phyloP scores from a whole-genome alignment of 2,888 invertebrate species.

The Drosophila austrosaltans region DNA sequence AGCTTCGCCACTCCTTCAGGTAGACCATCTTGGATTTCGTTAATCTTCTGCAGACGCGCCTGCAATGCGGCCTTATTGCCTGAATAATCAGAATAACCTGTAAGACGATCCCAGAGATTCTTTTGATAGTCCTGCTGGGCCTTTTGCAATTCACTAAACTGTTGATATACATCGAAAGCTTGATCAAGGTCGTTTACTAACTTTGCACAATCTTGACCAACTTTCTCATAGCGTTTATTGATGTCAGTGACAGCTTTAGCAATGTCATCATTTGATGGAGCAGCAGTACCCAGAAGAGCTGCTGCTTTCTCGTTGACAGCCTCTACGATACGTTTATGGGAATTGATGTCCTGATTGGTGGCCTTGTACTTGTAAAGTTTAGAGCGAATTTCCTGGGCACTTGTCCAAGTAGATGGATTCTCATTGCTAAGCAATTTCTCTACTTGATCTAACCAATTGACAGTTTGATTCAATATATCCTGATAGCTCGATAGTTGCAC shows the following conservation, averaged over 20 bases:
- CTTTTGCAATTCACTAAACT: constrained; percentile 93
- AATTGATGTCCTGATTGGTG: constrained; percentile 93
- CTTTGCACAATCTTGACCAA: constrained; percentile 87
- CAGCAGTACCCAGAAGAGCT: constrained; percentile 85
- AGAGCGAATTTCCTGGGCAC: constrained; percentile 92
- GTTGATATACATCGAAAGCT: constrained; percentile 91
- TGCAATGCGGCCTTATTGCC: constrained; percentile 95
- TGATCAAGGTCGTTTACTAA: constrained; percentile 90
- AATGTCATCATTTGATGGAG: constrained; percentile 85
- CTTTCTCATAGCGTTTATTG: constrained; percentile 89
- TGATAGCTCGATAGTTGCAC: constrained; percentile 93
- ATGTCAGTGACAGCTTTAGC: constrained; percentile 89
- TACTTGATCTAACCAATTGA: constrained; percentile 93
- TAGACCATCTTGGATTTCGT: constrained; percentile 90
- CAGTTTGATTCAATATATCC: constrained; percentile 91
- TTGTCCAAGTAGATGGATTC: constrained; percentile 89
- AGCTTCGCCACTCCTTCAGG: constrained; percentile 91
- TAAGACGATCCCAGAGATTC: constrained; percentile 93
- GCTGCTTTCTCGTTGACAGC: constrained; percentile 95
- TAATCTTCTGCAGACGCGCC: constrained; percentile 90
- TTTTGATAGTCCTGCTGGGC: constrained; percentile 95
- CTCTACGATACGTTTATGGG: constrained; percentile 95
- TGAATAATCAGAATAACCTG: constrained; percentile 92
- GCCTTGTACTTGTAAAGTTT: constrained; percentile 94
- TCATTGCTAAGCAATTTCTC: constrained; percentile 90